phyloP scores from a whole-genome alignment of 2,888 invertebrate species.

The Eledone cirrhosa region DNA sequence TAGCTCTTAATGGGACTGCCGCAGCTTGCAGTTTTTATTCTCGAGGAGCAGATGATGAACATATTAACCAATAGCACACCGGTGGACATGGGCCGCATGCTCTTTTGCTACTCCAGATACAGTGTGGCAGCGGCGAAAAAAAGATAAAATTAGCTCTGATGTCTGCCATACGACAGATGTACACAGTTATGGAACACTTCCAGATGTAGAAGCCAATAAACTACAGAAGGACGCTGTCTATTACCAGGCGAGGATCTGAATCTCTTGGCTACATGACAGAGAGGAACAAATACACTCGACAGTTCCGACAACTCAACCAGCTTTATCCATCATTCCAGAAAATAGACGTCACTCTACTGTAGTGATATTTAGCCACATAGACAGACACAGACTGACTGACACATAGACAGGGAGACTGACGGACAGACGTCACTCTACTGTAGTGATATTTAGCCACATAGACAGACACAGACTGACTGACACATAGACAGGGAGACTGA shows the following conservation, averaged over 20 bases:
- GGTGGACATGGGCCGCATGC: constrained; percentile 81
- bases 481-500: too few relatives aligned
- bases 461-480: too few relatives aligned
- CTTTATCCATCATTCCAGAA: constrained; percentile 78
- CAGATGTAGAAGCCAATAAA: constrained; percentile 78
- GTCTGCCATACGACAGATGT: constrained; percentile 57
- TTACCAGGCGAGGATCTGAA: constrained; percentile 76
- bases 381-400: too few relatives aligned
- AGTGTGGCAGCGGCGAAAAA: constrained; percentile 71
- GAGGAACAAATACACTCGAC: constrained; percentile 83
- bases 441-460: too few relatives aligned
- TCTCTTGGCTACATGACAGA: constrained; percentile 77
- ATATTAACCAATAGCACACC: constrained; percentile 83
- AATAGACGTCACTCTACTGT: constrained; percentile 39
- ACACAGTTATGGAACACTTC: constrained; percentile 77
- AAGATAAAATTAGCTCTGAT: constrained; percentile 42
- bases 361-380: too few relatives aligned
- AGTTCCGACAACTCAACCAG: constrained; percentile 81
- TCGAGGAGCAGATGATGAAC: constrained; percentile 77
- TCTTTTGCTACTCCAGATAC: constrained; percentile 82
- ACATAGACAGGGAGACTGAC: too few relatives aligned
- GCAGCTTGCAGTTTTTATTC: constrained; percentile 77
- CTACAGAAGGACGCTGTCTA: constrained; percentile 79
- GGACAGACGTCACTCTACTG: too few relatives aligned
- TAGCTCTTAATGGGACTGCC: constrained; percentile 74